Percentiles rank a stretch among this genome's conserved stretches.
Conservation (phyloP, 2,113 vertebrate species). For the Plecotus auritus region DNA sequence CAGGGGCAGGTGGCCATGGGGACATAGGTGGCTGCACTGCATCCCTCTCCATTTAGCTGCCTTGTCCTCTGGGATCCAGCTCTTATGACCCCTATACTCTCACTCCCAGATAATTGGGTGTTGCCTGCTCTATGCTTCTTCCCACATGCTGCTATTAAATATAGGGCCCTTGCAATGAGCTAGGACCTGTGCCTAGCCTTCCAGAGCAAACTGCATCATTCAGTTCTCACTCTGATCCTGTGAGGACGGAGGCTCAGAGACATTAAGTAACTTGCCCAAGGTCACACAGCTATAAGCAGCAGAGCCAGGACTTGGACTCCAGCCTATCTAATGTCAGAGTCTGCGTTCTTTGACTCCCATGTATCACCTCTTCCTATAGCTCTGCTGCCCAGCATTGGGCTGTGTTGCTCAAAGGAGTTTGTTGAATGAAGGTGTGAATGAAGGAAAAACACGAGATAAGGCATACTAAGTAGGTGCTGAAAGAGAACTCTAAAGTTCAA, state of each 20-base stretch:
- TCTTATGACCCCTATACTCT: not conserved
- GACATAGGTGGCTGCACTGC: not conserved
- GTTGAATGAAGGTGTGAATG: not conserved
- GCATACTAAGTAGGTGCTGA: not conserved
- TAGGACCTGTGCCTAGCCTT: not conserved
- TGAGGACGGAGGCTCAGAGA: conserved; percentile 12
- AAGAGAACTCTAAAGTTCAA: not conserved
- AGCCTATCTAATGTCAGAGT: not conserved
- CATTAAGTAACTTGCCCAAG: not conserved
- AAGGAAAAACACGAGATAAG: not conserved
- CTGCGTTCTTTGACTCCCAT: not conserved
- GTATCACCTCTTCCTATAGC: not conserved
- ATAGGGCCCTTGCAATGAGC: not conserved
- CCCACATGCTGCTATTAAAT: not conserved
- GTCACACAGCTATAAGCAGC: not conserved
- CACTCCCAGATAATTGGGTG: not conserved
- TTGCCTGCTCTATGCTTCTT: not conserved
- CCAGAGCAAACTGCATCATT: not conserved
- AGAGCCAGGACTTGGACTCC: not conserved
- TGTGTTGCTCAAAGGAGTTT: not conserved
- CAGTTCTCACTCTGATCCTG: not conserved
- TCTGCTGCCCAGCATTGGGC: not conserved
- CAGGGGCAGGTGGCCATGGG: not conserved
- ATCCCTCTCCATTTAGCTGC: not conserved
- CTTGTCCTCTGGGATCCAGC: not conserved